These are phyloP conservation scores for Mixornis gularis DNA, from an alignment of 2,113 vertebrate species.

Conservation along the genomic window DNA sequence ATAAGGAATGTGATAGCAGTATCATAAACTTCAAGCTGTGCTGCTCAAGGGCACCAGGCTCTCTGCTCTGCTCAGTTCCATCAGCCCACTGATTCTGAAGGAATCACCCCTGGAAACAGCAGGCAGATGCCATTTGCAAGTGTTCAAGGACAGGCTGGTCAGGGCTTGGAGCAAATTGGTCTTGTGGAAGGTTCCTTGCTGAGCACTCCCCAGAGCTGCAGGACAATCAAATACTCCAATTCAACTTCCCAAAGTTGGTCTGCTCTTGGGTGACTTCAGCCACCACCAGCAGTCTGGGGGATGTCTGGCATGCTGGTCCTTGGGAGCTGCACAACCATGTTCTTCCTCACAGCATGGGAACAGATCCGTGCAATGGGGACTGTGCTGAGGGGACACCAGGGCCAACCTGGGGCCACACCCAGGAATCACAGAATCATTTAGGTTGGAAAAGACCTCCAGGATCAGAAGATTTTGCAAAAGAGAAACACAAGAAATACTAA, in stretches of 20 bases:
- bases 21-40: not conserved
- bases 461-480: not conserved
- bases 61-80: not conserved
- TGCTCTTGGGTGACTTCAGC: not conserved
- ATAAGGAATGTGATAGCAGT: not conserved
- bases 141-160: not conserved
- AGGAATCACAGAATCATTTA: not conserved
- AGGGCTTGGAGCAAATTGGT: not conserved
- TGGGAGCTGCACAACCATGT: rapidly evolving
- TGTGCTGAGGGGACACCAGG: not conserved
- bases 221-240: not conserved
- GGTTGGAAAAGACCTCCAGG: not conserved
- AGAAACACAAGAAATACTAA: not conserved
- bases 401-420: not conserved
- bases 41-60: not conserved
- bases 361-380: not conserved
- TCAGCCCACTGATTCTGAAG: not conserved
- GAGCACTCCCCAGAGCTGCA: not conserved
- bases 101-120: not conserved
- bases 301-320: not conserved
- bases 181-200: not conserved
- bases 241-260: not conserved
- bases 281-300: not conserved
- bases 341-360: rapidly evolving
- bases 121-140: not conserved